Evolutionary conservation across 2,113 vertebrate genomes (phyloP).

Genomic region (Rousettus leschenaultii): DNA sequence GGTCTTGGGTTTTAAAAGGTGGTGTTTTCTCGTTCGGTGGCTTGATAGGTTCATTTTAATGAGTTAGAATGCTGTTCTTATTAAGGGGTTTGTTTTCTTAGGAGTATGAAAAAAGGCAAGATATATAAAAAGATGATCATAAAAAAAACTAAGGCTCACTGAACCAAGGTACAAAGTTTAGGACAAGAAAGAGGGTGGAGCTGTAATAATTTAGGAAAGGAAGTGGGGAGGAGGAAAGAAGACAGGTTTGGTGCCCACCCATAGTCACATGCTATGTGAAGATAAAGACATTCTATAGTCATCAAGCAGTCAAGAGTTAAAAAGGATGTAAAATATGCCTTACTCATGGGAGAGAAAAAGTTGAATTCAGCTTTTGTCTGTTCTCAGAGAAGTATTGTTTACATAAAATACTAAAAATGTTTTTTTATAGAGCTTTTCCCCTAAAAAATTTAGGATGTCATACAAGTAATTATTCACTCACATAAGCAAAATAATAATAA

Average conservation of each 20-base stretch:
- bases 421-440: not conserved
- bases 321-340: not conserved
- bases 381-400: not conserved
- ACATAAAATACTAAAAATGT: not conserved
- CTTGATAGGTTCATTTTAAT: not conserved
- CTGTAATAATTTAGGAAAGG: not conserved
- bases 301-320: not conserved
- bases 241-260: not conserved
- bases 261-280: not conserved
- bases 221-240: not conserved
- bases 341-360: not conserved
- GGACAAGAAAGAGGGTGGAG: not conserved
- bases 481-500: not conserved
- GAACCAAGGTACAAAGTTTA: not conserved
- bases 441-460: not conserved
- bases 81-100: not conserved
- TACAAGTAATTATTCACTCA: not conserved
- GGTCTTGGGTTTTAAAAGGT: not conserved
- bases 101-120: not conserved
- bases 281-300: conserved; percentile 23
- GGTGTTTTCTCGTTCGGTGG: not conserved
- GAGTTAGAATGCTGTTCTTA: not conserved
- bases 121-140: not conserved
- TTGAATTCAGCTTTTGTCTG: not conserved
- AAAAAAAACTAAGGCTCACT: not conserved